Evolutionary conservation across 2,113 vertebrate genomes (phyloP).

Genomic region (Psittacus erithacus): DNA sequence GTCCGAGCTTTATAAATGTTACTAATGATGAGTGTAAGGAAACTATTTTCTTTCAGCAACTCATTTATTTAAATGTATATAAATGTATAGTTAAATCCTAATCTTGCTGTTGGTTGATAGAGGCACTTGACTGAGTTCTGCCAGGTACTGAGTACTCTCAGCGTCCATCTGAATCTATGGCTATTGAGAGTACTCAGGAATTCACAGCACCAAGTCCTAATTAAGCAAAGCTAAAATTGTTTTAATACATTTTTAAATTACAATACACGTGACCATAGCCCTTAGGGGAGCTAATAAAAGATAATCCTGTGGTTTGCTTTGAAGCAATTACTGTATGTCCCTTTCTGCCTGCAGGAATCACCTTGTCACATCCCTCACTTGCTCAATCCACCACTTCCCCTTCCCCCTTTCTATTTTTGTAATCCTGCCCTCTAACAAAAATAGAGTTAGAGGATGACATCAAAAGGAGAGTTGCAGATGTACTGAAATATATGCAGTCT

Average conservation of each 20-base stretch:
- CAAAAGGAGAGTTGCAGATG: conserved; percentile 23
- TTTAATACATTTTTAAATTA: background rate
- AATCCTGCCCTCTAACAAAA: conserved; percentile 37
- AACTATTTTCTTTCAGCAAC: background rate
- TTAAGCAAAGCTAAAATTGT: conserved; percentile 4
- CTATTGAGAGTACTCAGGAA: background rate
- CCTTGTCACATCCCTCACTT: conserved; percentile 50
- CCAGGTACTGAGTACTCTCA: background rate
- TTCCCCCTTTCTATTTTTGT: conserved; percentile 47
- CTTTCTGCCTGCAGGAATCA: conserved; percentile 45
- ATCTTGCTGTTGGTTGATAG: background rate
- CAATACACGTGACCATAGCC: background rate
- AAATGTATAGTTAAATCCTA: background rate
- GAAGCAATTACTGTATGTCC: conserved; percentile 6
- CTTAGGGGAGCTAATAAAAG: conserved; percentile 30
- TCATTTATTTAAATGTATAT: background rate
- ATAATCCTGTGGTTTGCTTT: background rate
- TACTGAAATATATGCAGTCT: conserved; percentile 1
- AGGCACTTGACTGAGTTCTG: background rate
- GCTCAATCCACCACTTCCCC: conserved; percentile 30
- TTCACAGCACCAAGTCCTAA: background rate
- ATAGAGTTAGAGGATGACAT: conserved; percentile 45
- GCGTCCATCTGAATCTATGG: background rate
- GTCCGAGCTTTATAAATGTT: background rate
- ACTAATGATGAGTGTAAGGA: background rate